These are phyloP conservation scores for Watsonalla cultraria DNA, from an alignment of 2,888 invertebrate species.

Conservation along the genomic window DNA sequence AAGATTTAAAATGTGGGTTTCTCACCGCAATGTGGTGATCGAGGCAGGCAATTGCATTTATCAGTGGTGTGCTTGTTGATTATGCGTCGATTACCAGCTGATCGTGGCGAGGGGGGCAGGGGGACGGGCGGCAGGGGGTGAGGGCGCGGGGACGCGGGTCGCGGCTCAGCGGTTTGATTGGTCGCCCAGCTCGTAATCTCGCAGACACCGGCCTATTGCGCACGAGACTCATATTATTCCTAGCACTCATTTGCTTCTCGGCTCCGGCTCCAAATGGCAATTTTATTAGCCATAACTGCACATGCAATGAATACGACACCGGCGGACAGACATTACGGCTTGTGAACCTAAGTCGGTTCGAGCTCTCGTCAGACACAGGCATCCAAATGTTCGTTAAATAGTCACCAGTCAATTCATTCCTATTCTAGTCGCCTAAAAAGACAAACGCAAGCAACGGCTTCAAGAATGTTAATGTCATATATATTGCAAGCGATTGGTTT, in stretches of 20 bases:
- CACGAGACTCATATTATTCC: constrained; percentile 32
- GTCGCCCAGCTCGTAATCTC: constrained; percentile 37
- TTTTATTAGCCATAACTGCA: background rate
- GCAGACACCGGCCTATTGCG: constrained; percentile 45
- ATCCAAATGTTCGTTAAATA: no score
- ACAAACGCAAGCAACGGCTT: no score
- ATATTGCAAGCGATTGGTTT: no score
- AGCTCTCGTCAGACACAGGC: background rate
- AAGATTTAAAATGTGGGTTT: constrained; percentile 9
- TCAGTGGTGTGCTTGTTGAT: constrained; percentile 45
- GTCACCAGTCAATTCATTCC: no score
- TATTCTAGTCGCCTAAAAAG: no score
- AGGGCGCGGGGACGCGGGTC: constrained; percentile 5
- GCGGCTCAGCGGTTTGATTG: constrained; percentile 27
- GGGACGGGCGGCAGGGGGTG: no score
- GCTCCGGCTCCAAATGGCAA: background rate
- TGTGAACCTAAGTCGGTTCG: background rate
- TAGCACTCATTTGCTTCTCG: constrained; percentile 4
- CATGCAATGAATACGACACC: background rate
- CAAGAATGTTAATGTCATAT: no score
- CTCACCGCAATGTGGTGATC: constrained; percentile 22
- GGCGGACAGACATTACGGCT: background rate
- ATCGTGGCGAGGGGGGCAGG: constrained; percentile 25
- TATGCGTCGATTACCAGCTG: constrained; percentile 48
- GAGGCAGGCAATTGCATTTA: constrained; percentile 34